Evolutionary conservation across 1,140 invertebrate species (phyloP).

Genomic region (Hermatobates lingyangjiaoensis): DNA sequence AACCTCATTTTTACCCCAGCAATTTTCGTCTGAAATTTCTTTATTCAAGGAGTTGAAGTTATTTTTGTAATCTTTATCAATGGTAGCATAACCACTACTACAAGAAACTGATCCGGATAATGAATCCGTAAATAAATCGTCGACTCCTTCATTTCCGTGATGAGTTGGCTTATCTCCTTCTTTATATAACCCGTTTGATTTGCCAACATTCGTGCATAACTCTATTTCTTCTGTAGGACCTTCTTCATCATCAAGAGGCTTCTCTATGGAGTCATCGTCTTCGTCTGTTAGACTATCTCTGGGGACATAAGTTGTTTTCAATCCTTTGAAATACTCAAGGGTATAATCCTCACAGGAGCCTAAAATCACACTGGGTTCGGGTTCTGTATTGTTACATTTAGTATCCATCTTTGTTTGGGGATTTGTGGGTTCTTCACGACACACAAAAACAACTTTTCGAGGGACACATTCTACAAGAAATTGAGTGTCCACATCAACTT

Average conservation of each 20-base stretch:
- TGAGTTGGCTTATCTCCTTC: too few species aligned
- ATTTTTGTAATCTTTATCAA: background rate
- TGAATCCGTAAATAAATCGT: background rate
- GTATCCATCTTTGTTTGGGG: background rate
- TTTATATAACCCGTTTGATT: too few species aligned
- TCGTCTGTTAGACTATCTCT: background rate
- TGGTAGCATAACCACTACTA: background rate
- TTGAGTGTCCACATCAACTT: constrained; percentile 4
- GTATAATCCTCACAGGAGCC: constrained; percentile 33
- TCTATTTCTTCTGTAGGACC: too few species aligned
- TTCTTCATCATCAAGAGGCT: background rate
- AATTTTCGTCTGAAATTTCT: too few species aligned
- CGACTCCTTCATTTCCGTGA: too few species aligned
- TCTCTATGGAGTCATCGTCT: background rate
- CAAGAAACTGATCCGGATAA: background rate
- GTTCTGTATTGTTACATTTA: background rate
- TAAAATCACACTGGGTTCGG: constrained; percentile 23
- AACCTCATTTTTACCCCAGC: too few species aligned
- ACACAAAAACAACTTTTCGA: constrained; percentile 12
- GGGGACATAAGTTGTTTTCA: constrained; percentile 24
- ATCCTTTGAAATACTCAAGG: constrained; percentile 29
- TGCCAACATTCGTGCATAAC: too few species aligned
- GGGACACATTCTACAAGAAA: constrained; percentile 5
- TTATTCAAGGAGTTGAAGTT: too few species aligned
- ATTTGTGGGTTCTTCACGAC: constrained; percentile 1